Evolutionary conservation across 2,797 vertebrate genomes (phyloP).

Genomic region (Tadarida brasiliensis): DNA sequence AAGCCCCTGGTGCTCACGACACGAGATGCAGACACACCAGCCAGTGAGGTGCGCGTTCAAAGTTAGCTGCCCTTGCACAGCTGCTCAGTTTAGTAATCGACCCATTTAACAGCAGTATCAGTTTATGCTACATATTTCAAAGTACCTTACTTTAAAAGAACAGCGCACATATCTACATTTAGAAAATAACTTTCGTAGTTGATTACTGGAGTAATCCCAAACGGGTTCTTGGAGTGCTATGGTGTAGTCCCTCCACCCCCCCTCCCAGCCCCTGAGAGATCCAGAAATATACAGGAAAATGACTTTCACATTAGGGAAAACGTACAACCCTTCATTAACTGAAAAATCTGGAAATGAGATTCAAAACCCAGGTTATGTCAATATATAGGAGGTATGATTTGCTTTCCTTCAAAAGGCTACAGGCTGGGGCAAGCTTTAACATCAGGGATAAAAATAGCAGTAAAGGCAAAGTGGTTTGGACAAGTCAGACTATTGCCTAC

Average conservation of each 20-base stretch:
- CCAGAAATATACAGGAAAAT: constrained; percentile 78
- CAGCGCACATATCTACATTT: constrained; percentile 87
- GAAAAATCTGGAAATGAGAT: constrained; percentile 55
- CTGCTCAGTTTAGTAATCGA: constrained; percentile 90
- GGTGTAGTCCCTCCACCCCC: constrained; percentile 68
- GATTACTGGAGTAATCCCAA: constrained; percentile 85
- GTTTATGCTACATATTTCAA: constrained; percentile 94
- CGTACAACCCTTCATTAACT: not conserved
- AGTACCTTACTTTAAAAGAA: constrained; percentile 88
- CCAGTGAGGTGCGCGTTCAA: constrained; percentile 85
- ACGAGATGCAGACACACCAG: constrained; percentile 34
- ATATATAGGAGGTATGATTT: constrained; percentile 41
- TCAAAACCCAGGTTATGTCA: constrained; percentile 58
- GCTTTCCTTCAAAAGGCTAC: constrained; percentile 51
- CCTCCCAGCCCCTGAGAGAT: constrained; percentile 83
- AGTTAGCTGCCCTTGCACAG: constrained; percentile 89
- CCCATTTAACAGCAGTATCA: constrained; percentile 91
- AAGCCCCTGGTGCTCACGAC: not conserved
- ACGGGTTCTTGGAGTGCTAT: constrained; percentile 87
- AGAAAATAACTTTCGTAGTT: constrained; percentile 87
- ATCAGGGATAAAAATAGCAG: constrained; percentile 58
- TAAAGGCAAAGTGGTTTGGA: constrained; percentile 72
- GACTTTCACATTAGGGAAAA: constrained; percentile 43
- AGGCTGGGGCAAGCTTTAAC: not conserved
- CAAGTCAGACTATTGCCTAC: constrained; percentile 46